Evolutionary conservation across 30 jellyfish, hydroid and myxozoan species (phyloP).

Genomic region (Nemopilema nomurai): DNA sequence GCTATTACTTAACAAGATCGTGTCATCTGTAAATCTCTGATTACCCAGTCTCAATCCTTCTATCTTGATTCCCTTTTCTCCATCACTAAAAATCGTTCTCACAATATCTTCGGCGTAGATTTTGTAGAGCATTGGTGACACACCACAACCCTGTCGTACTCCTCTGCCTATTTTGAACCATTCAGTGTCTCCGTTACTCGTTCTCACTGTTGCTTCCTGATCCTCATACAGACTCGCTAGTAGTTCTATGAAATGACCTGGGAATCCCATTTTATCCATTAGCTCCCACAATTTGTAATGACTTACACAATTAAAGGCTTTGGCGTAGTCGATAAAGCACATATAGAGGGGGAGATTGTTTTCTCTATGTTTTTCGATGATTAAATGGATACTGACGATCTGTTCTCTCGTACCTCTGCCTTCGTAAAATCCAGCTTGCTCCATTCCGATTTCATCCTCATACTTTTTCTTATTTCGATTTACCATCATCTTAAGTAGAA

Average conservation of each 20-base stretch:
- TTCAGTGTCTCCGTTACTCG: not conserved
- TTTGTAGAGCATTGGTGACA: slow-evolving; percentile 7
- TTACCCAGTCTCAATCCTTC: not conserved
- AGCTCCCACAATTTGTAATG: not conserved
- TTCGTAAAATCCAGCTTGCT: not conserved
- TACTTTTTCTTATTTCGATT: not conserved
- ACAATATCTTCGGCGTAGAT: not conserved
- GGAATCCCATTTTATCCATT: not conserved
- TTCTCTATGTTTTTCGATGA: too few species aligned
- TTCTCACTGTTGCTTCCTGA: not conserved
- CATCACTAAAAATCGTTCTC: not conserved
- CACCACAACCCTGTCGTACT: slow-evolving; percentile 6
- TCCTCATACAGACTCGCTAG: not conserved
- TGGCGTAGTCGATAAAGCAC: slow-evolving; percentile 7
- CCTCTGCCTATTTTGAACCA: not conserved
- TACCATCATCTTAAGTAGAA: not conserved
- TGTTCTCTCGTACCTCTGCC: not conserved
- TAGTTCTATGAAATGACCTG: not conserved
- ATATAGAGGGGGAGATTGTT: not conserved
- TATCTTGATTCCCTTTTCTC: not conserved
- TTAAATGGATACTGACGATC: too few species aligned
- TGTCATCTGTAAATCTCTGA: too few species aligned
- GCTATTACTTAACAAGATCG: not conserved
- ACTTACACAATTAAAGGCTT: not conserved
- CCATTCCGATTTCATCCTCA: not conserved